These are phyloP conservation scores for Drosophila sp. DNA, from an alignment of 1,140 invertebrate species.

Conservation along the genomic window DNA sequence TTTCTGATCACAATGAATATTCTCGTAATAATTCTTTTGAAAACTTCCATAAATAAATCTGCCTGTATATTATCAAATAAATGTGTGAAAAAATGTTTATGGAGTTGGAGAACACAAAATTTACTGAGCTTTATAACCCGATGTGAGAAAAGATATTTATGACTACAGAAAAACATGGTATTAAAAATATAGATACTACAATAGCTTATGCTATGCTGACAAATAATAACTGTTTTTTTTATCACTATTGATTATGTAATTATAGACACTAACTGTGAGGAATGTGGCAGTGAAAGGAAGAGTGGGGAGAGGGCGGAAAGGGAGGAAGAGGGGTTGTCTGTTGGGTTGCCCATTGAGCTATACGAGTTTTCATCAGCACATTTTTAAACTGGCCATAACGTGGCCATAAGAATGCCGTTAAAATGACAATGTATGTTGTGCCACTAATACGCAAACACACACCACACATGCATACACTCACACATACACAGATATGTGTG, in stretches of 20 bases:
- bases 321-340: background rate
- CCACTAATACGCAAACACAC: background rate
- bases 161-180: background rate
- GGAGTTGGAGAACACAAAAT: background rate
- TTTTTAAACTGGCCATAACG: slow-evolving; percentile 34
- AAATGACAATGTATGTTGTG: slow-evolving; percentile 42
- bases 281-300: background rate
- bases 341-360: slow-evolving; percentile 11
- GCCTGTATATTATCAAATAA: too few species aligned
- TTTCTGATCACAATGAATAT: too few species aligned
- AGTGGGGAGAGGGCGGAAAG: background rate
- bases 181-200: too few species aligned
- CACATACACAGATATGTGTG: background rate
- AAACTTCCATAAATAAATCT: too few species aligned
- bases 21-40: too few species aligned
- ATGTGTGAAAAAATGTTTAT: too few species aligned
- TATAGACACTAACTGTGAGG: slow-evolving; percentile 6
- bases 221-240: slow-evolving; percentile 12
- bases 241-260: slow-evolving; percentile 41
- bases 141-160: background rate
- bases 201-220: slow-evolving; percentile 11
- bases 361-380: slow-evolving; percentile 28
- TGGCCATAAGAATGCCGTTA: slow-evolving; percentile 28
- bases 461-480: slow-evolving; percentile 2
- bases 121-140: background rate